These are phyloP conservation scores for Apamea crenata DNA, from an alignment of 2,888 invertebrate genomes.

Conservation along the genomic window DNA sequence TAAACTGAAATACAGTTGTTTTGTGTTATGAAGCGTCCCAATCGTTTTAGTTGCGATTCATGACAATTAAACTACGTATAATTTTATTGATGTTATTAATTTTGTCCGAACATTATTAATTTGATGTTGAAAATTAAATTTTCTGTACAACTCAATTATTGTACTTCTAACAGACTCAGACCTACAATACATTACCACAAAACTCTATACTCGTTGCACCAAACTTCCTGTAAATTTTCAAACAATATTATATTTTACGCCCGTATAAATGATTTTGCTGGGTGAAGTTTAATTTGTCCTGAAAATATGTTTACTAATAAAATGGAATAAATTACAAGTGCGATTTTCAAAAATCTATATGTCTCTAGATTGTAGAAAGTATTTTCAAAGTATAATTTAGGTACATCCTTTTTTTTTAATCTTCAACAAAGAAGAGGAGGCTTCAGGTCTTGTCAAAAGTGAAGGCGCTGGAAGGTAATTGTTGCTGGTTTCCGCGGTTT, in stretches of 20 bases:
- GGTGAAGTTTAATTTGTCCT: background rate
- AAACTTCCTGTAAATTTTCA: constrained; percentile 15
- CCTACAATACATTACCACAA: constrained; percentile 1
- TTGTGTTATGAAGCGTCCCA: background rate
- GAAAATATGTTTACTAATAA: background rate
- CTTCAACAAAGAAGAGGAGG: constrained; percentile 27
- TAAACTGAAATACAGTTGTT: constrained; percentile 14
- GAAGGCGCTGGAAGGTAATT: constrained; percentile 67
- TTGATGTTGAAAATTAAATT: background rate
- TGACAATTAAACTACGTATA: background rate
- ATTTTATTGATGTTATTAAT: background rate
- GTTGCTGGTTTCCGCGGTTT: constrained; percentile 65
- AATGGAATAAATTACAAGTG: background rate
- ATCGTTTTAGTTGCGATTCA: constrained; percentile 5
- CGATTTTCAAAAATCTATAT: background rate
- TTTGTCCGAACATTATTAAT: background rate
- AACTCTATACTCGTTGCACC: constrained; percentile 1
- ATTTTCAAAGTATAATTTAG: background rate
- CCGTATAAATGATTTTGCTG: background rate
- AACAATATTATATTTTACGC: background rate
- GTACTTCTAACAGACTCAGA: background rate
- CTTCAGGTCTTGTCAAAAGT: constrained; percentile 67
- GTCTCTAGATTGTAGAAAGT: background rate
- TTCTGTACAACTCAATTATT: constrained; percentile 1
- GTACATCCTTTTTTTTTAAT: background rate